Conservation (phyloP, 2,113 vertebrate species). For the Eonycteris spelaea region DNA sequence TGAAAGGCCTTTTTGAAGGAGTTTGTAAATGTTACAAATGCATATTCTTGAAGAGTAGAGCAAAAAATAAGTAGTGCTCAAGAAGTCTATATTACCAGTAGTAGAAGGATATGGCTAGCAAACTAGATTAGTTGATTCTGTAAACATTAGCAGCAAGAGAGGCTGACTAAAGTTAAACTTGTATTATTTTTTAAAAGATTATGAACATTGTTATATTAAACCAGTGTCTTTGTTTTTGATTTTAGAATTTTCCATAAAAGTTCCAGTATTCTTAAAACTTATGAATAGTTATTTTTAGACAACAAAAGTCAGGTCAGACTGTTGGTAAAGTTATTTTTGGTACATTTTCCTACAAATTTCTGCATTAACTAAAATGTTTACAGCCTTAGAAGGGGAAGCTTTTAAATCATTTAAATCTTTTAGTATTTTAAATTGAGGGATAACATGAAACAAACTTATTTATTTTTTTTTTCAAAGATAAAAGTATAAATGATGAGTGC, state of each 20-base stretch:
- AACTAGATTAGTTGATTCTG: not conserved
- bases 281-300: not conserved
- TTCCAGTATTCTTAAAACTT: not conserved
- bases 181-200: not conserved
- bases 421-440: slow-evolving; percentile 77
- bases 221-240: not conserved
- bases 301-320: not conserved
- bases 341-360: not conserved
- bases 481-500: slow-evolving; percentile 80
- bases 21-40: not conserved
- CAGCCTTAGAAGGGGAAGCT: not conserved
- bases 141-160: not conserved
- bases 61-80: not conserved
- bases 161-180: not conserved
- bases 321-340: not conserved
- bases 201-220: not conserved
- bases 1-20: not conserved
- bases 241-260: not conserved
- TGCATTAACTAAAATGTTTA: not conserved
- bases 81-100: not conserved
- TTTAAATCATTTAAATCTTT: slow-evolving; percentile 60
- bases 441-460: slow-evolving; percentile 81
- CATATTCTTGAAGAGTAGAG: not conserved
- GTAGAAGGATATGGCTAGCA: not conserved
- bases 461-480: slow-evolving; percentile 70